Percentiles rank a stretch among this genome's conserved stretches.
Conservation (phyloP, 92 coral and sea anemone genomes). For the Phenganax subtilis region DNA sequence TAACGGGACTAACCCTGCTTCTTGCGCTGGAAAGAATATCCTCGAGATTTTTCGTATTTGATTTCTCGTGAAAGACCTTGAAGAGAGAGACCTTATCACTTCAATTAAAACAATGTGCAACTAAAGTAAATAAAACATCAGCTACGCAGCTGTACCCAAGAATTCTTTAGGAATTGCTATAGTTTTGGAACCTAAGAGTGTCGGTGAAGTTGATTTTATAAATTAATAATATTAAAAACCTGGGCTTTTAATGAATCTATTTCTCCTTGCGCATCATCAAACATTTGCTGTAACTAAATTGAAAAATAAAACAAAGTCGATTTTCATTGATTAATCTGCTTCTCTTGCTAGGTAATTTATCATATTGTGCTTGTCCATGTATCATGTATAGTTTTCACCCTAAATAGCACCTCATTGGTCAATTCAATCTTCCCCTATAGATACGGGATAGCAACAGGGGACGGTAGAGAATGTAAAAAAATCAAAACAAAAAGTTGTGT, state of each 20-base stretch:
- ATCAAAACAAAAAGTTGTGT: no score
- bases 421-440: no score
- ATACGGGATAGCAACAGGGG: no score
- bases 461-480: no score
- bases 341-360: no score
- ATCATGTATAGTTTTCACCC: no score
- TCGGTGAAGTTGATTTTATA: background rate
- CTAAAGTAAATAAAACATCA: background rate
- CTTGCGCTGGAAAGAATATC: slow-evolving; percentile 74
- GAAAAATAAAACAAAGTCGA: background rate
- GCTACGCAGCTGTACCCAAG: background rate
- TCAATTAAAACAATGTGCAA: background rate
- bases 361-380: no score
- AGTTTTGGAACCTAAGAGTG: background rate
- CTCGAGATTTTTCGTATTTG: slow-evolving; percentile 71
- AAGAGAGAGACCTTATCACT: background rate
- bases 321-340: background rate
- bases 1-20: slow-evolving; percentile 54
- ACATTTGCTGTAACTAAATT: slow-evolving; percentile 64
- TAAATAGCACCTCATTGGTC: no score
- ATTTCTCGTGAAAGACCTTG: slow-evolving; percentile 84
- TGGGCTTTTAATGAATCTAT: slow-evolving; percentile 69
- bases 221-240: slow-evolving; percentile 46
- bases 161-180: no score
- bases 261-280: slow-evolving; percentile 79